Base-by-base conservation (phyloP, 2,797 vertebrate species). In the Halcyon badia region DNA sequence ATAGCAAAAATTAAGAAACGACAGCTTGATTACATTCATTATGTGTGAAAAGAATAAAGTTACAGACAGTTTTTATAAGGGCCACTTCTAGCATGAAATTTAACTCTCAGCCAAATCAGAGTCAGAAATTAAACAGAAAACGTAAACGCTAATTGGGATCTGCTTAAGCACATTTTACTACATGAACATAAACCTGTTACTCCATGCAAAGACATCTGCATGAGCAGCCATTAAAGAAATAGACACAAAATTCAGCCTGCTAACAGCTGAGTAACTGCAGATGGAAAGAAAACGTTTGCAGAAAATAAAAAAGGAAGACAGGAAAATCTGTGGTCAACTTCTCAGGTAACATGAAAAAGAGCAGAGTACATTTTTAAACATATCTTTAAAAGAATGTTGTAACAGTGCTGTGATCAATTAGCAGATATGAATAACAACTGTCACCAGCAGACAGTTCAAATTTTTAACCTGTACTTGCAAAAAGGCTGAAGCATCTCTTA, bases 71-170 rank as follows among this genome's bases (percentile, higher is more conserved):
- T 92, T 89, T 69, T 49, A 56, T 77, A 82, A 84, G 60, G 73
- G 46, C 9, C 42, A 82, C 26, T 92, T 93, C 25, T 65, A 41
- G 33, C 49, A 87, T 54, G n/a, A 91, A 65, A 81, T 83, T 75
- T 83, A 91, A 92, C 54, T 92, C 89, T 83, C 64, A 94, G 49
- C 5, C 39, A 82, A 88, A 95, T 76, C 58, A 82, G 81, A 93
- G 77, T 73, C 30, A 83, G 42, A 93, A 87, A 77, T 71, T 62
- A 83, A 96, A 95, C 39, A 86, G 86, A 96, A 97, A 93, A 90
- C 70, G 95, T 58, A 96, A 97, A 86, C 70, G 76, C 64, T 97
- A 97, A 97, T 81, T 96, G 28, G 51, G 69, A 88, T 84, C 60
- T 70, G 41, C 70, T 82, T 82, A 95, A 72, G 70, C 39, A 86